A percentile compares a stretch with the other conserved stretches of the same genome.
Evolutionary conservation across 1,140 invertebrate species (phyloP).

Genomic region (Sarcophaga bullata): DNA sequence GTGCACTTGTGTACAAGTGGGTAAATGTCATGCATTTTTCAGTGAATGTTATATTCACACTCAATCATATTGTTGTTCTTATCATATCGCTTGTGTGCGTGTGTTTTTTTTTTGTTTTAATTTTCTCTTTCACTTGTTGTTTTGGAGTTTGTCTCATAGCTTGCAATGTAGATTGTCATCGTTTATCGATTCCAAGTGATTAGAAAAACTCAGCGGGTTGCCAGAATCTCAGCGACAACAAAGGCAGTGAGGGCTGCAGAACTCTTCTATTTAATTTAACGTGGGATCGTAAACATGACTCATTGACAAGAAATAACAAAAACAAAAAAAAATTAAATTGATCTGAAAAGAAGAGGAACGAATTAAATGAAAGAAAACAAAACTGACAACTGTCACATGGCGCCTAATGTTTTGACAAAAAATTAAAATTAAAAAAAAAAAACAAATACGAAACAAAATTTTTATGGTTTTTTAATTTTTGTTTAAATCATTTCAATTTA

Average conservation of each 20-base stretch:
- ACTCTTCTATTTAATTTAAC: not conserved
- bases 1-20: not conserved
- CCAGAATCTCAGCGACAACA: too few relatives aligned
- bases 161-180: slow-evolving; percentile 26
- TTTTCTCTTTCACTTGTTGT: not conserved
- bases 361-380: not conserved
- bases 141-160: not conserved
- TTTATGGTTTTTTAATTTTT: too few relatives aligned
- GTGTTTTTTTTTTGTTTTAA: not conserved
- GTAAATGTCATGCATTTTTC: too few relatives aligned
- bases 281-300: slow-evolving; percentile 10
- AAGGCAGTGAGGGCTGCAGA: not conserved
- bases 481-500: too few relatives aligned
- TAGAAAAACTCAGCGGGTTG: slow-evolving; percentile 24
- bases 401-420: slow-evolving; percentile 33
- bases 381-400: slow-evolving; percentile 26
- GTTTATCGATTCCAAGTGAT: not conserved
- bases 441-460: too few relatives aligned
- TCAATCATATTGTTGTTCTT: slow-evolving; percentile 22
- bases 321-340: too few relatives aligned
- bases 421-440: too few relatives aligned
- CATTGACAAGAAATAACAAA: not conserved
- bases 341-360: too few relatives aligned
- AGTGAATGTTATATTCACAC: not conserved
- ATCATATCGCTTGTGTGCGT: not conserved